Base-by-base conservation (phyloP, 1,140 invertebrate genomes). In the Dufourea novaeangliae region DNA sequence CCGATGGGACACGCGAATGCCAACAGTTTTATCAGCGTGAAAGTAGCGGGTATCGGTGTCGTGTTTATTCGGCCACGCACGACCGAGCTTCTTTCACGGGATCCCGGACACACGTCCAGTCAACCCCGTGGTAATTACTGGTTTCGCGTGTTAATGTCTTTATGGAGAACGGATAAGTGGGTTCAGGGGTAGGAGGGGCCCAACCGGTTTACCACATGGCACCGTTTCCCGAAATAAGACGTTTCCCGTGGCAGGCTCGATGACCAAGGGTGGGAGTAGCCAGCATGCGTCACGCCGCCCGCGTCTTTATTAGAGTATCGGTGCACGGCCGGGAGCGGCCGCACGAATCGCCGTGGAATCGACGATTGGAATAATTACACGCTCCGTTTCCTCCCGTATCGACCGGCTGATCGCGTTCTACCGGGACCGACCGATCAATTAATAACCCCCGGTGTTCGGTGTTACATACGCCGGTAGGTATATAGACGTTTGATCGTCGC, bases 141-240 rank as follows among this genome's bases (percentile, higher is more conserved):
- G 83, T 75, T 81, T 88, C 69, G 86, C 85, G 84, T 83, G 86
- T 82, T 88, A 86, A 88, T 83, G 87, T 87, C 85, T 88, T 88
- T 79, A 87, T 87, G 79, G 56, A 54, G 76, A 27, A 25, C 61
- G 25, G 34, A 54, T 27, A 52, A 62, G 80, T 67, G 52, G 41
- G 39, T 59, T 78, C 50, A 3, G 46, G 46, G 54, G n/a, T n/a
- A n/a, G n/a, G n/a, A 7, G 17, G 54, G 61, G 27, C n/a, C 61
- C 62, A 69, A 85, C 74, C 74, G 75, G 84, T 78, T 81, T 72
- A 44, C 66, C 84, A 79, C 79, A 77, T 79, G 83, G 83, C 67
- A 62, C 27, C 64, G 25, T 84, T 84, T 57, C 54, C 72, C 50
- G 56, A 64, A 73, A 56, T 71, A 61, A 67, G 61, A 73, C 54